These are phyloP conservation scores for Melieria crassipennis DNA, from an alignment of 2,888 invertebrate species.

Conservation along the genomic window DNA sequence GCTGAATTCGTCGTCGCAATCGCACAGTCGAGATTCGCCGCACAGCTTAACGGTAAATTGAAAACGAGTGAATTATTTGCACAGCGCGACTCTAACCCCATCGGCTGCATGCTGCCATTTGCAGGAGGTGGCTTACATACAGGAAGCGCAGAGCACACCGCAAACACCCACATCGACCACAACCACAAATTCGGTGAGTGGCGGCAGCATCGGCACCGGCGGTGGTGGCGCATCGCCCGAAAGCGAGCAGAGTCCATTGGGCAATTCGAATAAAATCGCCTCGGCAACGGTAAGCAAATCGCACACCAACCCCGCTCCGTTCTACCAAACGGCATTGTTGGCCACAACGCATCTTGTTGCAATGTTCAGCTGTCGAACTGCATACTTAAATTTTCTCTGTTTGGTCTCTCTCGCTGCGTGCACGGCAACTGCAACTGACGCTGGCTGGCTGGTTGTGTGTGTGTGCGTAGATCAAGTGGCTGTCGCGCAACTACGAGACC, in stretches of 20 bases:
- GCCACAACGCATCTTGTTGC: not conserved
- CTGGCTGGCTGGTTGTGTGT: not conserved
- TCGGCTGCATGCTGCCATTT: conserved; percentile 14
- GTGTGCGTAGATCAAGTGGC: conserved; percentile 82
- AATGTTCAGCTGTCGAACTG: not conserved
- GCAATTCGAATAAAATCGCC: conserved; percentile 75
- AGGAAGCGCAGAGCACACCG: conserved; percentile 62
- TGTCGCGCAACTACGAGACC: conserved; percentile 97
- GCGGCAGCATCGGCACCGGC: conserved; percentile 55
- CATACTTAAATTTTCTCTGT: not conserved
- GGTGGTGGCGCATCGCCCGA: conserved; percentile 58
- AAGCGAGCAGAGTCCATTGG: conserved; percentile 56
- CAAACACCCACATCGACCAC: conserved; percentile 68
- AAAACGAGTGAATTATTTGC: conserved; percentile 2
- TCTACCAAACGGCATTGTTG: not conserved
- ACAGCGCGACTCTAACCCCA: not conserved
- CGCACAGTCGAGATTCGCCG: conserved; percentile 72
- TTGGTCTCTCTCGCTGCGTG: conserved; percentile 6
- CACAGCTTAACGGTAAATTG: conserved; percentile 75
- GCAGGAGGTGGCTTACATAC: conserved; percentile 65
- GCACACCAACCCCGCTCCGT: not conserved
- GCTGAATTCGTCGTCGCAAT: conserved; percentile 68
- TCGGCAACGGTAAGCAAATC: conserved; percentile 85
- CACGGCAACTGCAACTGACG: not conserved
- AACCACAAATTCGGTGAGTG: conserved; percentile 72